Conservation (phyloP, 2,113 vertebrate species). For the Crotalus horridus region DNA sequence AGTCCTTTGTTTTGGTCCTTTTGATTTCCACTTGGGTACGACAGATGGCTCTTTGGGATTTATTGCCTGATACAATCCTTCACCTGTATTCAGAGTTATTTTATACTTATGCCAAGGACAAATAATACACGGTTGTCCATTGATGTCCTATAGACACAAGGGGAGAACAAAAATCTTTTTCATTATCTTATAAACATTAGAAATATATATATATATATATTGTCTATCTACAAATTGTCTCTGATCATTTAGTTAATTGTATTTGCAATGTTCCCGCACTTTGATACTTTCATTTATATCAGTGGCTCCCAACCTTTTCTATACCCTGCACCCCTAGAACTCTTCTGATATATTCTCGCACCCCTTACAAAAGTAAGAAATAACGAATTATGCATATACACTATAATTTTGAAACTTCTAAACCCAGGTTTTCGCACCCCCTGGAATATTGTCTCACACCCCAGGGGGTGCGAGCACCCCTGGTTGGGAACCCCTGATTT, state of each 20-base stretch:
- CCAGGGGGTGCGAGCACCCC: too few species aligned
- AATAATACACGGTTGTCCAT: constrained; percentile 83
- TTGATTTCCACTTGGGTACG: constrained; percentile 79
- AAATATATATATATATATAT: background rate
- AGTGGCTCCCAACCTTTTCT: too few species aligned
- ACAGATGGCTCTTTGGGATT: constrained; percentile 70
- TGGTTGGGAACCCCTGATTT: too few species aligned
- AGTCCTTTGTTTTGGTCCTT: constrained; percentile 87
- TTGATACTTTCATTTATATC: background rate
- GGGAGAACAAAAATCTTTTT: background rate
- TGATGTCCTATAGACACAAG: constrained; percentile 73
- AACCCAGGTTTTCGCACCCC: too few species aligned
- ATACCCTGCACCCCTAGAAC: too few species aligned
- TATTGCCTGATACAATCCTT: constrained; percentile 80
- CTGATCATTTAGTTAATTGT: background rate
- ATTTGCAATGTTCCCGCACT: background rate
- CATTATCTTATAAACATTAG: background rate
- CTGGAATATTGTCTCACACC: too few species aligned
- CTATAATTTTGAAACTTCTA: too few species aligned
- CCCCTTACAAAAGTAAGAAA: too few species aligned
- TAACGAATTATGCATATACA: too few species aligned
- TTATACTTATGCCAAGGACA: constrained; percentile 93
- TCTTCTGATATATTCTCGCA: too few species aligned
- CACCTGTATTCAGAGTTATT: constrained; percentile 84
- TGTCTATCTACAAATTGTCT: background rate